Base-by-base conservation (phyloP, 2,888 invertebrate species). In the Himalopsyche japonica region DNA sequence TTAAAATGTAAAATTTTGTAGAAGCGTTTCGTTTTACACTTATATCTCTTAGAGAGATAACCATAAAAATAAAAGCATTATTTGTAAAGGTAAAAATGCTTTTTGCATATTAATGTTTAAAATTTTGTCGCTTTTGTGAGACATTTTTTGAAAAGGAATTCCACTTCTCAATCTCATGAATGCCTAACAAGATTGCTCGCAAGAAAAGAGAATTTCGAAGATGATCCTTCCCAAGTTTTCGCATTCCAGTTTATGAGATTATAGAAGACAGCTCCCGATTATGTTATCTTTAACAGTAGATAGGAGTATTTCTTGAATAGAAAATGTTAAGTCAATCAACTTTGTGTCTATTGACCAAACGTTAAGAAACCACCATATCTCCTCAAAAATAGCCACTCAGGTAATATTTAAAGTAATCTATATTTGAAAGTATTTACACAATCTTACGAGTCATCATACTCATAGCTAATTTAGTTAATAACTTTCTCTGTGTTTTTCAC, bases 321-420 rank as follows among this genome's bases (percentile, higher is more conserved):
- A 82, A 80, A 82, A 82, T 83, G 83, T 85, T 79, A 83, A 85
- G 85, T 85, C 85, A 85, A 85, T 85, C 83, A 83, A 77, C 77
- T 49, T 79, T 79, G 15, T 7, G 77, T 77, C 27, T 30, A 27
- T 79, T 76, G 78, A 82, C 79, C 80, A 77, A 34, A 30, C 81
- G 81, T 84, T 84, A 84, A 34, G 81, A 78, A 49, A 83, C 37
- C 83, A 49, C 80, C 83, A 47, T 76, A 48, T 77, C 34, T 70
- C 70, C 8, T 70, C 3, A 10, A 70, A 24, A 70, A 70, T 27
- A 27, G 30, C 70, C 30, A 30, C 27, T 12, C 70, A 70, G 70
- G 15, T 70, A 30, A 70, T 70, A 70, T 70, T 70, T 30, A 3
- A 70, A 30, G 70, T 27, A 27, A 10, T 70, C 30, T 70, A 30